Evolutionary conservation across 2,113 vertebrate species (phyloP), one percentile per base, ranked within the genome.

Genomic region (Paralichthys olivaceus): DNA sequence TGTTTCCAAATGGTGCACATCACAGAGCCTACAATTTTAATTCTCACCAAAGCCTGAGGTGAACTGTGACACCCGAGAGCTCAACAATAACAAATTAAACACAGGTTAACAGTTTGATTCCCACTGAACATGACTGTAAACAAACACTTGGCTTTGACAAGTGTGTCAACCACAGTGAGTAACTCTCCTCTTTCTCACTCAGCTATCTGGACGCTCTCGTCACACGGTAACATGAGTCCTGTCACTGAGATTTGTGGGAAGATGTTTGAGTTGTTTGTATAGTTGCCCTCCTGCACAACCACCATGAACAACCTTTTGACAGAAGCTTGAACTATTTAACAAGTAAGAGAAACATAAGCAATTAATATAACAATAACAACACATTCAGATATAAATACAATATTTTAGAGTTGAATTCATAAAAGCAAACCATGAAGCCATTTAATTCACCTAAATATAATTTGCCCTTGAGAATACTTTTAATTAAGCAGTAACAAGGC

Each of bases 171-270:
- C 37, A 9, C 3, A 13, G 26, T 2, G 32, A 75, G 65, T 64
- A 20, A 60, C 28, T 40, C 37, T 53, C 23, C 23, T 37, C 56
- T 34, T 11, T 61, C 17, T 61, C 12, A 79, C 58, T 75, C 37
- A 22, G 45, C 45, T 22, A 72, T 28, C 34, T 28, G 32, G 49
- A 84, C 7, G 25, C 9, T 66, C 20, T 59, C 56, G 23, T 73
- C 40, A 64, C 11, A 64, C 55, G 23, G 76, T 67, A 72, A 75
- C 32, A 25, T 11, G 20, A 76, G 37, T 73, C 62, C 23, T 28
- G 69, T 56, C 57, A 69, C 12, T 64, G 68, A 81, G 68, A 84
- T 23, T 53, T 53, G 73, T 84, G 85, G 47, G 84, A 88, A 79
- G 25, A 62, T 19, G 9, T 37, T 59, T 32, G 7, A 54, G 17